A percentile compares a stretch with the other conserved stretches of the same genome.
These are phyloP conservation scores for Andinoacara biseriatus DNA, from an alignment of 2,113 vertebrate genomes.

Conservation along the genomic window DNA sequence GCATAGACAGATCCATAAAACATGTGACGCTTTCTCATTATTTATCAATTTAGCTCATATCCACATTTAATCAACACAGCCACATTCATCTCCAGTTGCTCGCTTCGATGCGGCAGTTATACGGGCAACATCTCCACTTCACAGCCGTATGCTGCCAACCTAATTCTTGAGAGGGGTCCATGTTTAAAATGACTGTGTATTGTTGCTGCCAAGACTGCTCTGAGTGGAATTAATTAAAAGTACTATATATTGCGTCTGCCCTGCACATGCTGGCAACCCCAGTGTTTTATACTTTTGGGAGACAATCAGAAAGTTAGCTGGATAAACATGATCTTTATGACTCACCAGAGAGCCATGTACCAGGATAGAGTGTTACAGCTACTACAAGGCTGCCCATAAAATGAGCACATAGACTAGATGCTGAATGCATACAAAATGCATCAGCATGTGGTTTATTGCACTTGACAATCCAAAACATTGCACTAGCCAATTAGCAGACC, in stretches of 20 bases:
- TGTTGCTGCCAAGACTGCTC: conserved; percentile 50
- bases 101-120: conserved; percentile 32
- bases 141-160: conserved; percentile 59
- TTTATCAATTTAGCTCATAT: conserved; percentile 55
- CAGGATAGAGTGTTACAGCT: not conserved
- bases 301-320: conserved; percentile 23
- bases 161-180: conserved; percentile 51
- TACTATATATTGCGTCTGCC: conserved; percentile 55
- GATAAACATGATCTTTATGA: conserved; percentile 3
- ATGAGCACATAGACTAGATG: not conserved
- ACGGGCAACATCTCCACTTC: conserved; percentile 39
- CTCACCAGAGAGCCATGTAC: not conserved
- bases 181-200: conserved; percentile 49
- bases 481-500: not conserved
- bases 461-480: not conserved
- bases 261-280: conserved; percentile 11
- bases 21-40: conserved; percentile 22
- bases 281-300: conserved; percentile 11
- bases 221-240: conserved; percentile 63
- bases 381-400: not conserved
- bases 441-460: not conserved
- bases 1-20: conserved; percentile 11
- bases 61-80: conserved; percentile 39
- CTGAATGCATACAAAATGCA: not conserved
- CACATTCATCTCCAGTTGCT: conserved; percentile 62